phyloP scores from a whole-genome alignment of 2,888 invertebrate genomes.

The Pristionchus mayeri region DNA sequence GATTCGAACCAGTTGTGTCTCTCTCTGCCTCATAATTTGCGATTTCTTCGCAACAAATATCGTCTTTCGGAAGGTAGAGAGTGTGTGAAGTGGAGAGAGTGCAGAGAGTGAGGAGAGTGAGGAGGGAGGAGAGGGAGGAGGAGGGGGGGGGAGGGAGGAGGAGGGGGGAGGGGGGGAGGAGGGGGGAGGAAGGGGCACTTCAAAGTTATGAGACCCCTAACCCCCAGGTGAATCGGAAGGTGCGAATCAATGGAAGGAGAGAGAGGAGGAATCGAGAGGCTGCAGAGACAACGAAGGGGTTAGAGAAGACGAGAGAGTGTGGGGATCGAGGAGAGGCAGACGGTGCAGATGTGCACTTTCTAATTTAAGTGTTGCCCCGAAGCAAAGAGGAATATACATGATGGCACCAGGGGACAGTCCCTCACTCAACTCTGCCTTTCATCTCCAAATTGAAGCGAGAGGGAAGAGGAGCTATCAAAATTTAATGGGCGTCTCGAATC shows the following conservation, averaged over 20 bases:
- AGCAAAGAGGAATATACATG: not conserved
- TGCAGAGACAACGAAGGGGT: not conserved
- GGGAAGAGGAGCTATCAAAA: constrained; percentile 17
- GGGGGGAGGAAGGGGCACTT: constrained; percentile 38
- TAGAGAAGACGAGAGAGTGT: constrained; percentile 36
- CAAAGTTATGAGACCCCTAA: constrained; percentile 42
- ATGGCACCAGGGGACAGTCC: constrained; percentile 7
- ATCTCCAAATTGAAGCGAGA: constrained; percentile 17
- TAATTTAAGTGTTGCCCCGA: not conserved
- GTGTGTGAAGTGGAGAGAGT: too few species aligned
- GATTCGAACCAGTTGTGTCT: constrained; percentile 50
- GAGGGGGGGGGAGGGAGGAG: not conserved
- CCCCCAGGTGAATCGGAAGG: constrained; percentile 19
- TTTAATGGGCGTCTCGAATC: constrained; percentile 22
- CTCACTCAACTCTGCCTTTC: not conserved
- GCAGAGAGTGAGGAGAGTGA: too few species aligned
- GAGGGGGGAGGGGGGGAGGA: not conserved
- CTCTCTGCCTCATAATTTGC: constrained; percentile 47
- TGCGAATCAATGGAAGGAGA: constrained; percentile 2
- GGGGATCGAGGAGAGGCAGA: too few species aligned
- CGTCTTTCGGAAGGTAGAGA: not conserved
- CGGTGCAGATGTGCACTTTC: constrained; percentile 7
- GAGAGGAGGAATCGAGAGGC: not conserved
- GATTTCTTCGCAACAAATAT: constrained; percentile 50
- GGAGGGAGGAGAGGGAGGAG: not conserved